Percentiles rank a stretch among this genome's conserved stretches.
Conservation (phyloP, 2,797 vertebrate genomes). For the Oreochromis grahami region DNA sequence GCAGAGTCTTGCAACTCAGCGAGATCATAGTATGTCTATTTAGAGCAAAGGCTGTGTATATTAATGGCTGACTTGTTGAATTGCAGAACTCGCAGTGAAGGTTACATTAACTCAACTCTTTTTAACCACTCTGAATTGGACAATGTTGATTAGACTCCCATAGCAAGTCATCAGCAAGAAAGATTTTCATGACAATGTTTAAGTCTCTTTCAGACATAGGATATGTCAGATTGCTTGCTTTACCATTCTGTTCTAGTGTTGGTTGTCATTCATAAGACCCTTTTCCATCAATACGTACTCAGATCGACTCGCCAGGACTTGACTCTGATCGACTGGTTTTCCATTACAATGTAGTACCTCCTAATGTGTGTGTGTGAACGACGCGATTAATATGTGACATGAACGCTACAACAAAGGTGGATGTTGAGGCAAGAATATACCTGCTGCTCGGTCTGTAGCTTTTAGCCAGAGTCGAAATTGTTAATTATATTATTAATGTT, state of each 20-base stretch:
- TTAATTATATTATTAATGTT: neutral
- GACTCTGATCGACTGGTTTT: neutral
- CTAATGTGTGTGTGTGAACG: neutral
- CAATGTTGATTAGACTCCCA: slow-evolving; percentile 34
- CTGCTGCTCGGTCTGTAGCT: neutral
- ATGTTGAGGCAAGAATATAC: neutral
- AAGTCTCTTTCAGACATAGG: neutral
- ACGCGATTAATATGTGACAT: neutral
- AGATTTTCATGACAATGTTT: slow-evolving; percentile 25
- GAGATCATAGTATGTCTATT: slow-evolving; percentile 18
- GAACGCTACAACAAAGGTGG: neutral
- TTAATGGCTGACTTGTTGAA: slow-evolving; percentile 27
- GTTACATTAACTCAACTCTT: slow-evolving; percentile 15
- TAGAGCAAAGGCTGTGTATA: slow-evolving; percentile 30
- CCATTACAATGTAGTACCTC: neutral
- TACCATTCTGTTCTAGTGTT: neutral
- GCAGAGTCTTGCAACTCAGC: neutral
- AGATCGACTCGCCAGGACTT: neutral
- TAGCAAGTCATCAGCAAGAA: slow-evolving; percentile 50
- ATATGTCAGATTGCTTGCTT: neutral
- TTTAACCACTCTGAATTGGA: slow-evolving; percentile 17
- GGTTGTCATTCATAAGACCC: neutral
- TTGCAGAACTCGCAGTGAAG: slow-evolving; percentile 4
- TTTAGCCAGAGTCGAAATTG: neutral
- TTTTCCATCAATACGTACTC: neutral